A percentile compares a stretch with the other conserved stretches of the same genome.
phyloP scores from a whole-genome alignment of 2,888 invertebrate genomes.

The Rosalia funebris region DNA sequence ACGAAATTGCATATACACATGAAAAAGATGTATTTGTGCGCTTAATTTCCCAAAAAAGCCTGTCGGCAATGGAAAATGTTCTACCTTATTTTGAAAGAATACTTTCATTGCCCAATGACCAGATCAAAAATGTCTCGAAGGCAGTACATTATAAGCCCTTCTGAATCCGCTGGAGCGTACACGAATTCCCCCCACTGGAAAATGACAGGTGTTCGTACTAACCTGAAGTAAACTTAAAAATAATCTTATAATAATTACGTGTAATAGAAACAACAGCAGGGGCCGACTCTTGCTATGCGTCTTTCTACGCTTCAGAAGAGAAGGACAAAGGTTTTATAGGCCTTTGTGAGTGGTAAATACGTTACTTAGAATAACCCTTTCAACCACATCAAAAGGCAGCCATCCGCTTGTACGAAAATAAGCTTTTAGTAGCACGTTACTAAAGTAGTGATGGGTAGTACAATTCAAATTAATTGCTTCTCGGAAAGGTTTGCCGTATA shows the following conservation, averaged over 20 bases:
- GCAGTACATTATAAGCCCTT: too few species aligned
- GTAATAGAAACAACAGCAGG: constrained; percentile 3
- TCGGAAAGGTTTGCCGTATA: too few species aligned
- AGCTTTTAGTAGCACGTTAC: neutral
- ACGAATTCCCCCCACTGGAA: too few species aligned
- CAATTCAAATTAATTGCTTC: neutral
- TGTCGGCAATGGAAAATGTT: too few species aligned
- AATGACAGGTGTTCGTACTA: constrained; percentile 11
- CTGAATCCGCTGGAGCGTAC: too few species aligned
- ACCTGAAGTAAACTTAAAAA: constrained; percentile 9
- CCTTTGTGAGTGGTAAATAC: constrained; percentile 14
- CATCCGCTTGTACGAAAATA: neutral
- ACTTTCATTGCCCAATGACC: too few species aligned
- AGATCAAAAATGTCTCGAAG: too few species aligned
- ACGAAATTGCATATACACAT: too few species aligned
- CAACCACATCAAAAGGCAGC: constrained; percentile 10
- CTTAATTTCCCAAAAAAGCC: too few species aligned
- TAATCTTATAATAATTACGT: constrained; percentile 8
- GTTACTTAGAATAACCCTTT: constrained; percentile 22
- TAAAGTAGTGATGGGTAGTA: neutral
- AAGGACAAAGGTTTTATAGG: constrained; percentile 25
- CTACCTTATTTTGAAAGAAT: too few species aligned
- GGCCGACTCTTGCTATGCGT: neutral
- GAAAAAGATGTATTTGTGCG: too few species aligned
- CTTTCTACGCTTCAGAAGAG: constrained; percentile 20